A percentile compares a stretch with the other conserved stretches of the same genome.
These are phyloP conservation scores for Platycheirus rosarum DNA, from an alignment of 2,888 invertebrate species.

Conservation along the genomic window DNA sequence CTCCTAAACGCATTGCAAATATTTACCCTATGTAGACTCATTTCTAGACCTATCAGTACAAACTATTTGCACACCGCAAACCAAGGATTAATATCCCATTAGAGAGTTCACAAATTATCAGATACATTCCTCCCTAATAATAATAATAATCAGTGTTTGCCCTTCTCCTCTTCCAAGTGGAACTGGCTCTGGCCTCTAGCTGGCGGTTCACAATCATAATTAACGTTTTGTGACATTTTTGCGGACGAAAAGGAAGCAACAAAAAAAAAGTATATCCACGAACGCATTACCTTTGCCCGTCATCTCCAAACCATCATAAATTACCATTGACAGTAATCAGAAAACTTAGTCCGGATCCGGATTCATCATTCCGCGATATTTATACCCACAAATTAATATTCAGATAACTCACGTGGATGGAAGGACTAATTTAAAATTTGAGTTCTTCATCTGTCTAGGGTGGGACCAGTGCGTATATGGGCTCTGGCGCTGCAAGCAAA, in stretches of 20 bases:
- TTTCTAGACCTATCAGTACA: slow-evolving; percentile 41
- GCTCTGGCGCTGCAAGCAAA: slow-evolving; percentile 20
- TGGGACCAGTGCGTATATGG: slow-evolving; percentile 15
- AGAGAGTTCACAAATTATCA: slow-evolving; percentile 55
- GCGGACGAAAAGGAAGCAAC: background rate
- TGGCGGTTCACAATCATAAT: slow-evolving; percentile 26
- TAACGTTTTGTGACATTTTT: slow-evolving; percentile 69
- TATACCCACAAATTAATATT: slow-evolving; percentile 66
- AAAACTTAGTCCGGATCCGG: slow-evolving; percentile 70
- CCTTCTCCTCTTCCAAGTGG: slow-evolving; percentile 21
- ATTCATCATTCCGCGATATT: slow-evolving; percentile 50
- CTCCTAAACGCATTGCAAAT: slow-evolving; percentile 46
- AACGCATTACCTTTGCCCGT: slow-evolving; percentile 30
- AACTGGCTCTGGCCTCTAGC: background rate
- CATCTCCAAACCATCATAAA: slow-evolving; percentile 51
- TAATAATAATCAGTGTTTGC: slow-evolving; percentile 28
- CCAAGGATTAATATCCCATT: slow-evolving; percentile 65
- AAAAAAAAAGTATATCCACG: slow-evolving; percentile 1
- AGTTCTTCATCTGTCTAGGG: slow-evolving; percentile 53
- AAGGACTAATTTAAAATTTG: slow-evolving; percentile 66
- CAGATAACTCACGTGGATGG: slow-evolving; percentile 36
- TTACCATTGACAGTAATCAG: slow-evolving; percentile 73
- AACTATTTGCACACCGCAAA: slow-evolving; percentile 46
- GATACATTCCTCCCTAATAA: slow-evolving; percentile 1
- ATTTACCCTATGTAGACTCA: slow-evolving; percentile 45